Evolutionary conservation across 2,888 invertebrate species (phyloP), one percentile per base, ranked within the genome.

Genomic region (Callinectes sapidus): DNA sequence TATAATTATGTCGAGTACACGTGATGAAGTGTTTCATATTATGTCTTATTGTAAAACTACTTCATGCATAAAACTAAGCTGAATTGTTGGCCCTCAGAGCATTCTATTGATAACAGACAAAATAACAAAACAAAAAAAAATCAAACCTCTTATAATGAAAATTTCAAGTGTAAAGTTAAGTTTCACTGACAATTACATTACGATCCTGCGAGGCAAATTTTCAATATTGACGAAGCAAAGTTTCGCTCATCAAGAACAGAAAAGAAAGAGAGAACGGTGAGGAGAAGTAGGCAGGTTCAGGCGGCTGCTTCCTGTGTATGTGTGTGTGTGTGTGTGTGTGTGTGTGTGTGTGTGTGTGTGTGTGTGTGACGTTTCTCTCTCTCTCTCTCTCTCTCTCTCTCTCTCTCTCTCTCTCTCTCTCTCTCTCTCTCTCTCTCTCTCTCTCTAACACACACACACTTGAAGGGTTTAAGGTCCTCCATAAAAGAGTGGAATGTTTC

Each of bases 301-400:
- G 71, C 71, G 28, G 71, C 71, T 71, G n/a, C n/a, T 71, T 18
- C n/a, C n/a, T n/a, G 66, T 71, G 66, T 71, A 8, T 71, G 66
- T 71, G n/a, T 71, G 66, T 23, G n/a, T 71, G 66, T 71, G 71
- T 71, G n/a, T 71, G 71, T 71, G 28, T 71, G 71, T 71, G 28
- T 71, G 71, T 71, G 71, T 71, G 71, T 71, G 71, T 71, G 71
- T n/a, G 28, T 71, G 71, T 71, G 71, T 71, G 28, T n/a, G n/a
- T 71, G 71, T 71, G 71, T 28, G 71, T 71, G n/a, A n/a, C n/a
- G n/a, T n/a, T n/a, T 81, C 32, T 81, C 81, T 81, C 32, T 81
- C 32, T 81, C 81, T 81, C 81, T 81, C 81, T 81, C 81, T 71
- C 81, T 81, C 81, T 81, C 81, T 81, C 81, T 81, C 35, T 71